phyloP scores from a whole-genome alignment of 2,113 vertebrate genomes.

The Cinclus cinclus region DNA sequence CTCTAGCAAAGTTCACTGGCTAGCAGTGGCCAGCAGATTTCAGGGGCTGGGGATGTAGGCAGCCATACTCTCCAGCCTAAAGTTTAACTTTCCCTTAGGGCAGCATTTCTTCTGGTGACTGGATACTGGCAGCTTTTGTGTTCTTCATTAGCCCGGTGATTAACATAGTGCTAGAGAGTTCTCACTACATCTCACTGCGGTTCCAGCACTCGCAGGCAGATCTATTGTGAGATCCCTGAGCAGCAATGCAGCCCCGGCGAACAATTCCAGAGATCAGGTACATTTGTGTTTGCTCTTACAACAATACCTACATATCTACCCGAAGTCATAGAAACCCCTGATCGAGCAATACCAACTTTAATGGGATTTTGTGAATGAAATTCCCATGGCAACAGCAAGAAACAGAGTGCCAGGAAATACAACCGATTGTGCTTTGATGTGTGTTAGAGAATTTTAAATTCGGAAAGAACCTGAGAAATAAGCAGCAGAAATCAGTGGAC shows the following conservation, averaged over 20 bases:
- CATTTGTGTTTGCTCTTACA: not conserved
- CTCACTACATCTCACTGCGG: constrained; percentile 47
- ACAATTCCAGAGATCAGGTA: not conserved
- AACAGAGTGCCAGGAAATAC: not conserved
- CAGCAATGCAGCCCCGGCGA: not conserved
- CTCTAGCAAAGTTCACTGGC: not conserved
- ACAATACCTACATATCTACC: not conserved
- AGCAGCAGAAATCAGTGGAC: not conserved
- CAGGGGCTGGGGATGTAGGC: not conserved
- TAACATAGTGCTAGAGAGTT: constrained; percentile 49
- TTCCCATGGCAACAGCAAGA: constrained; percentile 30
- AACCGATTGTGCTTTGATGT: not conserved
- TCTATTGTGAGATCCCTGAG: not conserved
- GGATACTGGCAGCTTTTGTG: constrained; percentile 50
- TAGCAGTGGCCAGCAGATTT: not conserved
- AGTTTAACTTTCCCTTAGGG: constrained; percentile 58
- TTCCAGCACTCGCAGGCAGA: not conserved
- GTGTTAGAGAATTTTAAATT: not conserved
- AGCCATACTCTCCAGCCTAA: not conserved
- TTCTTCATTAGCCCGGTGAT: constrained; percentile 49
- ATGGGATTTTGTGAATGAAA: constrained; percentile 55
- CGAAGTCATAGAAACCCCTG: not conserved
- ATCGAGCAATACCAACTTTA: not conserved
- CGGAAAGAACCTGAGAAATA: not conserved
- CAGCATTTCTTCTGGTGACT: constrained; percentile 63